These are phyloP conservation scores for Tapera naevia DNA, from an alignment of 2,797 vertebrate genomes.

Conservation along the genomic window DNA sequence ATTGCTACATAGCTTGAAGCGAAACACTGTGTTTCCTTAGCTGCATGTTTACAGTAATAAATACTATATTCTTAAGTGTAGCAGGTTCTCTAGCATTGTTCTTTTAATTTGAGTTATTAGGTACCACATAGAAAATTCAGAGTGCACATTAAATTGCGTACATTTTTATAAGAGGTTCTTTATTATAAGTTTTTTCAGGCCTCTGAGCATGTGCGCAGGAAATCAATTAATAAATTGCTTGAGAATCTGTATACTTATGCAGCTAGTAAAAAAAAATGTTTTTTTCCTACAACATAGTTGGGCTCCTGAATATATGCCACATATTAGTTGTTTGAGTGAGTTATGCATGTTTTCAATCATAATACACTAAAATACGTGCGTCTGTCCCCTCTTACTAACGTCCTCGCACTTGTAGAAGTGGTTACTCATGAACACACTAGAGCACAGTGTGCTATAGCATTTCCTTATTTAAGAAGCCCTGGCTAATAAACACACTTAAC, in stretches of 20 bases:
- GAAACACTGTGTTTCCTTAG: neutral
- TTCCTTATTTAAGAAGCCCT: neutral
- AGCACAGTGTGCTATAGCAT: neutral
- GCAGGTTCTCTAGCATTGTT: neutral
- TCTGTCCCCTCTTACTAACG: neutral
- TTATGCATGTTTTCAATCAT: neutral
- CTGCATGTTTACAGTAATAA: neutral
- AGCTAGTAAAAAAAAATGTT: neutral
- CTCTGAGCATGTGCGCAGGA: neutral
- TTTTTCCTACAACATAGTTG: neutral
- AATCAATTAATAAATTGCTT: neutral
- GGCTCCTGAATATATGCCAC: neutral
- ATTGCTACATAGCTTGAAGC: neutral
- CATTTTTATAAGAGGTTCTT: neutral
- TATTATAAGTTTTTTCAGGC: neutral
- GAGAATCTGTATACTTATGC: neutral
- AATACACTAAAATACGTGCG: neutral
- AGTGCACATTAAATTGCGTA: neutral
- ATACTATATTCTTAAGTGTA: constrained; percentile 17
- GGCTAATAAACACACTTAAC: neutral
- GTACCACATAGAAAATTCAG: neutral
- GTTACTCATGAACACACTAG: neutral
- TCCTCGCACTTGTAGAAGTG: neutral
- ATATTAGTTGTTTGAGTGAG: neutral
- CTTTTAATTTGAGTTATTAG: neutral